A percentile compares a stretch with the other conserved stretches of the same genome.
Conservation (phyloP, 2,797 vertebrate species). For the Catamblyrhynchus diadema region DNA sequence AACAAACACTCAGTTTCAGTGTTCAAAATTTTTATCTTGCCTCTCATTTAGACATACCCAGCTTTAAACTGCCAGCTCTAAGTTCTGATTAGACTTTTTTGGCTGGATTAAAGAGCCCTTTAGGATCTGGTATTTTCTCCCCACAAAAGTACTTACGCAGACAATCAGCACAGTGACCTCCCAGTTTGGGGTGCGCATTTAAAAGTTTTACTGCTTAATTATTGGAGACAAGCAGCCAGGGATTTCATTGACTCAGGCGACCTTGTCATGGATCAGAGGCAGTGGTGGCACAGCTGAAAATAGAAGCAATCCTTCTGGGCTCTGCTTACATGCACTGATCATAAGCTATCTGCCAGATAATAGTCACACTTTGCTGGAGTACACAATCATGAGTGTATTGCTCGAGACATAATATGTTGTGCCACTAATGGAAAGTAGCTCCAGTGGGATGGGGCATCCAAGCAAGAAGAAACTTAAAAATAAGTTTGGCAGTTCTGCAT, state of each 20-base stretch:
- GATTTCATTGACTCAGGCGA: neutral
- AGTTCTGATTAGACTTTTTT: neutral
- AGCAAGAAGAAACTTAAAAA: neutral
- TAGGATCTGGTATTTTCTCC: neutral
- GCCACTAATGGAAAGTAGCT: neutral
- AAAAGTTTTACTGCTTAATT: slow-evolving; percentile 36
- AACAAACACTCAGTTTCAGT: neutral
- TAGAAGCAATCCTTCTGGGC: slow-evolving; percentile 5
- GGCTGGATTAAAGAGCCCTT: neutral
- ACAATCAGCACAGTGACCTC: neutral
- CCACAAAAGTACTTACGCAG: neutral
- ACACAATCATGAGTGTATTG: neutral
- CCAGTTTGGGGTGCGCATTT: neutral
- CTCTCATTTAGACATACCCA: neutral
- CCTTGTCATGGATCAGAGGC: slow-evolving; percentile 31
- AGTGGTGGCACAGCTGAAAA: slow-evolving; percentile 15
- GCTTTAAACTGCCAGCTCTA: neutral
- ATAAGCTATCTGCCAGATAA: neutral
- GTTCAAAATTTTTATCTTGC: neutral
- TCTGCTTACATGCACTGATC: neutral
- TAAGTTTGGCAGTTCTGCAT: neutral
- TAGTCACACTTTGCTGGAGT: neutral
- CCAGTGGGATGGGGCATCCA: neutral
- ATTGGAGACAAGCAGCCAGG: neutral
- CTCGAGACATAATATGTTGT: neutral